These are phyloP conservation scores for Calephelis virginiensis DNA, from an alignment of 1,140 invertebrate genomes.

Conservation along the genomic window DNA sequence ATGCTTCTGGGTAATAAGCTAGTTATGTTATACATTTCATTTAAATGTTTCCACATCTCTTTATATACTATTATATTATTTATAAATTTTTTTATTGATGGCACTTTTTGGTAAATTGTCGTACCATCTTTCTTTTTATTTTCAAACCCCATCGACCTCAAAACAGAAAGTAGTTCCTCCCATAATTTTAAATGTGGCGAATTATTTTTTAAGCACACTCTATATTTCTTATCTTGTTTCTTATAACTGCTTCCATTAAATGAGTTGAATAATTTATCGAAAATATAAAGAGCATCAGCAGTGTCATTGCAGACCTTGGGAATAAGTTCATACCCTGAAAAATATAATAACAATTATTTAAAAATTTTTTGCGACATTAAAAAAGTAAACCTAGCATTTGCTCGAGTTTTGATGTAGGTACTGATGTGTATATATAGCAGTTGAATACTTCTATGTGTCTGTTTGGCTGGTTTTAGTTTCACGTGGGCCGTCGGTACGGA, in stretches of 20 bases:
- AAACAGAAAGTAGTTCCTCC: slow-evolving; percentile 3
- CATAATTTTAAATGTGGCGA: slow-evolving; percentile 28
- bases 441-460: too few relatives aligned
- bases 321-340: slow-evolving; percentile 26
- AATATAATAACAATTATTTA: not conserved
- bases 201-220: slow-evolving; percentile 22
- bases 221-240: slow-evolving; percentile 20
- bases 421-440: too few relatives aligned
- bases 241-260: slow-evolving; percentile 23
- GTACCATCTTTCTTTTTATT: slow-evolving; percentile 9
- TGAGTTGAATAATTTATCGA: slow-evolving; percentile 31
- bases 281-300: slow-evolving; percentile 22
- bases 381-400: too few relatives aligned
- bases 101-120: slow-evolving; percentile 20
- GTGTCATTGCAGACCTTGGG: slow-evolving; percentile 20
- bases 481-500: too few relatives aligned
- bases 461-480: too few relatives aligned
- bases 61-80: slow-evolving; percentile 10
- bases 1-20: slow-evolving; percentile 29
- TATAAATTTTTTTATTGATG: slow-evolving; percentile 23
- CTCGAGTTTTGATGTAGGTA: too few relatives aligned
- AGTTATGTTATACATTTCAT: slow-evolving; percentile 6
- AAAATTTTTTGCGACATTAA: too few relatives aligned
- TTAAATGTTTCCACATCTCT: slow-evolving; percentile 20
- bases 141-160: slow-evolving; percentile 23